phyloP scores from a whole-genome alignment of 2,113 vertebrate species.

The Chunga burmeisteri region DNA sequence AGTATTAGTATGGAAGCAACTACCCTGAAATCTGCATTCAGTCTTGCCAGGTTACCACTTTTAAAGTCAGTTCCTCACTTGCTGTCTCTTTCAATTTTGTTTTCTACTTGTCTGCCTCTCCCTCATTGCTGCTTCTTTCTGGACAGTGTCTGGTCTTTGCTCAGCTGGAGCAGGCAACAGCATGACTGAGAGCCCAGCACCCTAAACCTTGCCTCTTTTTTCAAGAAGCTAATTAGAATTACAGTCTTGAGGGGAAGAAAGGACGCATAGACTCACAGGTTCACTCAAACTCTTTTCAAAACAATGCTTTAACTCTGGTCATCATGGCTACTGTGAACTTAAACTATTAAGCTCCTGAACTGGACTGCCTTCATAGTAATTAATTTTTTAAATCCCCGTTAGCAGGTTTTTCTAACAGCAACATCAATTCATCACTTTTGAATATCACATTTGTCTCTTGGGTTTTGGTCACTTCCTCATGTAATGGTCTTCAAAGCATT shows the following conservation, averaged over 20 bases:
- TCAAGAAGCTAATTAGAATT: neutral
- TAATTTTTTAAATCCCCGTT: neutral
- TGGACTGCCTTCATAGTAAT: neutral
- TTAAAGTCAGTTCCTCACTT: neutral
- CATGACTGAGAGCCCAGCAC: neutral
- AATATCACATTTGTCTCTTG: neutral
- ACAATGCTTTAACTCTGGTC: neutral
- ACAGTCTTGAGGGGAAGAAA: neutral
- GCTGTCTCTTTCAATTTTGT: neutral
- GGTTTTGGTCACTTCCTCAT: neutral
- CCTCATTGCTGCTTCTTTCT: neutral
- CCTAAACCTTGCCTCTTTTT: neutral
- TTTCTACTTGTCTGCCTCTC: neutral
- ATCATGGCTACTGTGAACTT: neutral
- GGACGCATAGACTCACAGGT: neutral
- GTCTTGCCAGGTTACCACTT: neutral
- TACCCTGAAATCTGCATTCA: neutral
- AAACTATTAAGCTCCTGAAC: neutral
- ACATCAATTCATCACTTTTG: neutral
- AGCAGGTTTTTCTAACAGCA: neutral
- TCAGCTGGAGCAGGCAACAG: neutral
- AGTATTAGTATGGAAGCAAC: neutral
- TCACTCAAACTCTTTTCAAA: neutral
- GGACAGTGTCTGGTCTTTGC: neutral
- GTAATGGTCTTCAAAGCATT: neutral